Conservation (phyloP, 2,888 invertebrate genomes). For the Andricus curvator region DNA sequence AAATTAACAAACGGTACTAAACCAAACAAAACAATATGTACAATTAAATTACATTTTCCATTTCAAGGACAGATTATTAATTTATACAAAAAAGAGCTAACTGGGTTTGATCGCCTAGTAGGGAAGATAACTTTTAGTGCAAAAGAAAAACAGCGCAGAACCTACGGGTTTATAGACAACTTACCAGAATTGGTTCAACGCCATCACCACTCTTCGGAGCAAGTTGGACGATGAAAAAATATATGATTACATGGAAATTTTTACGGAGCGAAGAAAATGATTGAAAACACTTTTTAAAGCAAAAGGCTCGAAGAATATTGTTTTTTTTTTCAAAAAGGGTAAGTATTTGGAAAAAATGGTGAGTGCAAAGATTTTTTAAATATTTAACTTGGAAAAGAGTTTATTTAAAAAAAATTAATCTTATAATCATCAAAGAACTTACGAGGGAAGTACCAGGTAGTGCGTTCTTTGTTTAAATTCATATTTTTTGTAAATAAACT, state of each 20-base stretch:
- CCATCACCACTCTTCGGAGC: constrained; percentile 79
- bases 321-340: constrained; percentile 1
- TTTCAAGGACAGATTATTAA: not conserved
- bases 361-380: constrained; percentile 39
- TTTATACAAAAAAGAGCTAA: not conserved
- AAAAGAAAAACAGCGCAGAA: not conserved
- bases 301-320: constrained; percentile 13
- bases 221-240: constrained; percentile 68
- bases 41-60: not conserved
- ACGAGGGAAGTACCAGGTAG: no score
- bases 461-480: no score
- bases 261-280: constrained; percentile 45
- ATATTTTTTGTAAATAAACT: no score
- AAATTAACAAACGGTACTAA: not conserved
- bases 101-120: constrained; percentile 15
- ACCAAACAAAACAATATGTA: constrained; percentile 28
- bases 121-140: constrained; percentile 36
- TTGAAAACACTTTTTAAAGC: not conserved
- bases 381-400: no score
- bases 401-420: not conserved
- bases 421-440: no score
- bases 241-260: constrained; percentile 74
- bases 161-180: constrained; percentile 79
- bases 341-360: constrained; percentile 39
- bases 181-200: constrained; percentile 98